These are phyloP conservation scores for Leptinotarsa rubiginosa DNA, from an alignment of 2,888 invertebrate species.

Conservation along the genomic window DNA sequence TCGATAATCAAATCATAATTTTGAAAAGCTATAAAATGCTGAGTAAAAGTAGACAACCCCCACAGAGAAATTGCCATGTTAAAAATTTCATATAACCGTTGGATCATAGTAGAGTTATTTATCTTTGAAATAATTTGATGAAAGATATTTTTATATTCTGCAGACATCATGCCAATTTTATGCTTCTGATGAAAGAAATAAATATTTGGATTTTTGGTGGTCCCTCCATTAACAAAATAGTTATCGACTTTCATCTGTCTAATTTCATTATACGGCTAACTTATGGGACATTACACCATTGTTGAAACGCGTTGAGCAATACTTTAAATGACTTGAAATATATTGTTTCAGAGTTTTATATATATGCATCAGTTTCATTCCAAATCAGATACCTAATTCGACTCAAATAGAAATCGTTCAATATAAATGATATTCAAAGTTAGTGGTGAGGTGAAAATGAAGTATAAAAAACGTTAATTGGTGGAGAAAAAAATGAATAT, in stretches of 20 bases:
- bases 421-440: too few species aligned
- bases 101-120: slow-evolving; percentile 28
- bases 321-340: too few species aligned
- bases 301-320: too few species aligned
- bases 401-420: too few species aligned
- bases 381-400: too few species aligned
- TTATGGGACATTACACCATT: too few species aligned
- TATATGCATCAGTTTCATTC: too few species aligned
- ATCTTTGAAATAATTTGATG: slow-evolving; percentile 29
- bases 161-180: slow-evolving; percentile 12
- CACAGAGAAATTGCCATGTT: slow-evolving; percentile 40
- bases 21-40: slow-evolving; percentile 51
- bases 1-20: slow-evolving; percentile 51
- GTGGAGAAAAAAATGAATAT: too few species aligned
- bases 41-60: slow-evolving; percentile 48
- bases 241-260: neutral
- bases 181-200: neutral
- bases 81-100: slow-evolving; percentile 32
- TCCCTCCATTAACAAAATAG: neutral
- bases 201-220: neutral
- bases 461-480: too few species aligned
- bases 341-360: too few species aligned
- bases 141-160: neutral
- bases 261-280: too few species aligned
- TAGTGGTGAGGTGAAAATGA: too few species aligned